Evolutionary conservation across 2,113 vertebrate genomes (phyloP), one percentile per base, ranked within the genome.

Genomic region (Uria aalge): DNA sequence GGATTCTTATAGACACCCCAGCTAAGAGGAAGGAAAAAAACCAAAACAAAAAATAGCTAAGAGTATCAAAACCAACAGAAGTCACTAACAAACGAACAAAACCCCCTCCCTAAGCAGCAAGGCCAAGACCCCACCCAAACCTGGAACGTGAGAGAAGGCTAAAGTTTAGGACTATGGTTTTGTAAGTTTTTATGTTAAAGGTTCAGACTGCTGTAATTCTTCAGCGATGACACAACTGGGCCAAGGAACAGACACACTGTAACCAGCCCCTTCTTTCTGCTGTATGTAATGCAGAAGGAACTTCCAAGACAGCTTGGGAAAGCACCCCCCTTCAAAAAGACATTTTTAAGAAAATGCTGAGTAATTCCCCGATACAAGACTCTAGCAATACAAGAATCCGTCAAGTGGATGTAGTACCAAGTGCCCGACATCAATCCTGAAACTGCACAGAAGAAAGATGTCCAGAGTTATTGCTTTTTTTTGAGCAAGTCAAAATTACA

Each of bases 111-210:
- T 13, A 69, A 64, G 67, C 32, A 88, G 60, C 32, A 78, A 53
- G 34, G 87, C 22, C 40, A 45, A 24, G 29, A 77, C 24, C 38
- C 18, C 43, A 78, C n/a, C 22, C 52, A 57, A 77, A 92, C 50
- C 53, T 94, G 17, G 75, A 50, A 88, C 56, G 64, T 3, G 6
- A 50, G 18, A 94, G 53, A 64, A 89, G 69, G 73, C 29, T 84
- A 53, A 93, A 91, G 64, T 71, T 91, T 60, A 75, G 11, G 48
- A 52, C 47, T 59, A 62, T 0, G 1, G 12, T 93, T 92, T 88
- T 87, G 23, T 56, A 94, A 92, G 60, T 82, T 91, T 95, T 82
- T 92, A 74, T 95, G 96, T 84, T 78, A 92, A 96, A 94, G 86
- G 95, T 95, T 87, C 84, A 66, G 66, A 94, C 12, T 91, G 83